Evolutionary conservation across 2,113 vertebrate genomes (phyloP).

Genomic region (Apteryx mantelli): DNA sequence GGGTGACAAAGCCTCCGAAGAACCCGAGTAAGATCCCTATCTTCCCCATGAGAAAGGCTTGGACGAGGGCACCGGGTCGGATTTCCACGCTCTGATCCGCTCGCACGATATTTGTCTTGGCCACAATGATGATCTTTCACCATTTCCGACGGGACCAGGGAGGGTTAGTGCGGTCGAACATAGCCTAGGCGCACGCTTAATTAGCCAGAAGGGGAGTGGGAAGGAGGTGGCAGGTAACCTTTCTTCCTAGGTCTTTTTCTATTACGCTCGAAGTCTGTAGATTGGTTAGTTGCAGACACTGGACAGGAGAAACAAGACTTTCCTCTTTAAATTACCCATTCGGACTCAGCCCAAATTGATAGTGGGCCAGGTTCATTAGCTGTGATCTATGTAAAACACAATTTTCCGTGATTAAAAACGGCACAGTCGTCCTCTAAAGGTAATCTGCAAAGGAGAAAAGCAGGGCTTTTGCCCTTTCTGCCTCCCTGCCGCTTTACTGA

Average conservation of each 20-base stretch:
- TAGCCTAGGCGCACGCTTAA: rapidly evolving
- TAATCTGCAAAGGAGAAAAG: neutral
- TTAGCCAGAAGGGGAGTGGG: rapidly evolving
- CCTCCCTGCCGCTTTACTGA: rapidly evolving
- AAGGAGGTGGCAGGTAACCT: rapidly evolving
- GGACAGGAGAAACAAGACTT: neutral
- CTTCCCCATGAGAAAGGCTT: neutral
- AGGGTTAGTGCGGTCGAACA: neutral
- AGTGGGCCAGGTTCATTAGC: rapidly evolving
- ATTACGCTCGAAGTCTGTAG: rapidly evolving
- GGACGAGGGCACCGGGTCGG: neutral
- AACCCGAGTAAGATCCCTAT: neutral
- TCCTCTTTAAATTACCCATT: rapidly evolving
- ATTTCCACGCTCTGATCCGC: neutral
- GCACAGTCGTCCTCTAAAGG: neutral
- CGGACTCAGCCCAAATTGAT: rapidly evolving
- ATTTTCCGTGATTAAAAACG: rapidly evolving
- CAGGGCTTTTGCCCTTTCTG: neutral
- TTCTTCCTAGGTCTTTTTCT: neutral
- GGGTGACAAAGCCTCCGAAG: neutral
- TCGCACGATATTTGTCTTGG: rapidly evolving
- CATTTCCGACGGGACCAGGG: rapidly evolving
- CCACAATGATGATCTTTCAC: neutral
- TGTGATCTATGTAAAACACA: rapidly evolving
- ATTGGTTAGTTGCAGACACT: rapidly evolving